Base-by-base conservation (phyloP, 2,113 vertebrate genomes). In the Myotis brandtii region DNA sequence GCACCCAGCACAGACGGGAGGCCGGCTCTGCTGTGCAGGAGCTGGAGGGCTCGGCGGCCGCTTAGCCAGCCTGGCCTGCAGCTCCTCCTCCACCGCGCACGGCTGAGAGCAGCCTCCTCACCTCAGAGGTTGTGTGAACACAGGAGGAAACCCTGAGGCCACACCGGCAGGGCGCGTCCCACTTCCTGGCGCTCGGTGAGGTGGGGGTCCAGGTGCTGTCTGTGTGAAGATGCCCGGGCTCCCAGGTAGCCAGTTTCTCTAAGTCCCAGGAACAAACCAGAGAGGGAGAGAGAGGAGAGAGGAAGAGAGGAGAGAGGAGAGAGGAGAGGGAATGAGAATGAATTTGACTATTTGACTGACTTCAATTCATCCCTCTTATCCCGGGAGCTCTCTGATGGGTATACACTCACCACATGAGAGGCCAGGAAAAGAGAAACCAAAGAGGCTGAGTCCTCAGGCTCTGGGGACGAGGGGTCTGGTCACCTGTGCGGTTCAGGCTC, bases 101-200 rank as follows among this genome's bases (percentile, higher is more conserved):
- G 20, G 20, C 54, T 3, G 54, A 23, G 20, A 3, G 56, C 59
- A 27, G 59, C 59, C 4, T 62, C 59, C 59, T 25, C 56, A 10
- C 62, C 40, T 14, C 5, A 13, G 14, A 83, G 48, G 13, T 27
- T 75, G 12, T 18, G 3, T 2, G 2, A 4, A 43, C 27, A 1
- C 0, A 1, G n/a, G 80, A 75, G 27, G 2, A 17, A 48, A 4
- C 7, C 59, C 1, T 14, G 10, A 56, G 64, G 43, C 10, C 3
- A 3, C 9, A 11, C 14, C 4, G 25, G 56, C 34, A 2, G 6
- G 13, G 3, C 2, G 7, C 43, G 0, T 9, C 1, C 5, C 18
- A 4, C 8, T 9, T 13, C 2, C 2, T 16, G n/a, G 32, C 7
- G 2, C 16, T 27, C 32, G 0, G 9, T 4, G 43, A 40, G 62